Evolutionary conservation across 2,888 invertebrate genomes (phyloP), one percentile per base, ranked within the genome.

Genomic region (Pediacus dermestoides): DNA sequence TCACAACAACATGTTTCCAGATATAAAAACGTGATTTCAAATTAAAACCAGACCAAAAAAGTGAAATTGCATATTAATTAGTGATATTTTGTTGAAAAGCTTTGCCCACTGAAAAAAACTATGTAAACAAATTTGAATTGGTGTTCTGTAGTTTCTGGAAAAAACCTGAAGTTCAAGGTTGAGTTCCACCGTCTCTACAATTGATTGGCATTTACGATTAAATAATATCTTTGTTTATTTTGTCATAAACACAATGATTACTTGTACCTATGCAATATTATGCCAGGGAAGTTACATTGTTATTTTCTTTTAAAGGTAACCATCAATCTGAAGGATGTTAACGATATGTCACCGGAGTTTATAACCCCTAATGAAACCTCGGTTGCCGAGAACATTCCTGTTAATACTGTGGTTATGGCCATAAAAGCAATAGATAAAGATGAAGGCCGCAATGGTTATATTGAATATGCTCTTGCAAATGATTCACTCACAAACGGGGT

Each of bases 261-360:
- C 23, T 23, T 9, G 10, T 23, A 9, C 23, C n/a, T 23, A n/a
- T n/a, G n/a, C n/a, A 23, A 23, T 23, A 23, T 9, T 23, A 9
- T 23, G 10, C n/a, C 23, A 23, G 10, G n/a, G 8, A 6, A 23
- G 10, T 23, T 9, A 23, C 23, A 23, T 6, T 23, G 23, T 23
- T 23, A 4, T 23, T 23, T 11, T 26, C 14, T 28, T 44, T 43
- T 52, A 38, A 40, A 37, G 91, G 91, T 93, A 38, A 86, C 85
- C 33, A 83, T 94, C 50, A 80, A 84, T 45, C 74, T 95, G 35
- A 82, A 87, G 63, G 94, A 95, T 69, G 86, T 91, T 46, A 94
- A 95, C 71, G 94, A 95, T 67, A 85, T 89, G 77, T 80, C 86
- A 21, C 94, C 94, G 2, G 82, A 82, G 61, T 91, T 94, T 69